Base-by-base conservation (phyloP, 2,797 vertebrate species). In the Myotis pilosus region DNA sequence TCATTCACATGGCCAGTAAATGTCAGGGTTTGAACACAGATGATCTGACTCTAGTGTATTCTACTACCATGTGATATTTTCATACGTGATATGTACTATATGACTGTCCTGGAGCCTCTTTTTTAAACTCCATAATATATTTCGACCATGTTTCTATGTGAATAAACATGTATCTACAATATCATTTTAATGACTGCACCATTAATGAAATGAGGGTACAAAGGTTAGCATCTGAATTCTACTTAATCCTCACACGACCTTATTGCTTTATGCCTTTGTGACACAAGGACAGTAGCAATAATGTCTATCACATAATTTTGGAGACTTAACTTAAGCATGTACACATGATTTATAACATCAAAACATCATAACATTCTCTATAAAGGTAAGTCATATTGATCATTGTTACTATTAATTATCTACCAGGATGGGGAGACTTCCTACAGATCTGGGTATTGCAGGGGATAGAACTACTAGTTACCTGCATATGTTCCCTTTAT, bases 91-190 rank as follows among this genome's bases (percentile, higher is more conserved):
- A 87, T 64, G 28, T 28, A 47, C 9, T 25, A 25, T 17, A 38
- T 47, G 53, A 5, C 8, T 89, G 30, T 92, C 80, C 1, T 17
- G 6, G 28, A 76, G 22, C 19, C 81, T 72, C 23, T 51, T 49
- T 75, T 76, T 82, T 57, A n/a, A 85, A 75, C 38, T 75, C 49
- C 9, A 41, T 80, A 57, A 69, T 76, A 19, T 41, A 38, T 75
- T 83, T 84, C 53, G 33, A 22, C 19, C n/a, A 78, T 86, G 33
- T 92, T 91, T 83, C 38, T 94, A 55, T 86, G 25, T 86, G 23
- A 89, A 60, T 76, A 82, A 79, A 69, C 38, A 47, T 15, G 8
- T 62, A 74, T 76, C n/a, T 71, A 44, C 15, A 38, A 15, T 19
- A 51, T 86, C 20, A 71, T 83, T 94, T 91, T 81, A 87, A 84